Conservation (phyloP, 2,888 invertebrate genomes). For the Synanthedon vespiformis region DNA sequence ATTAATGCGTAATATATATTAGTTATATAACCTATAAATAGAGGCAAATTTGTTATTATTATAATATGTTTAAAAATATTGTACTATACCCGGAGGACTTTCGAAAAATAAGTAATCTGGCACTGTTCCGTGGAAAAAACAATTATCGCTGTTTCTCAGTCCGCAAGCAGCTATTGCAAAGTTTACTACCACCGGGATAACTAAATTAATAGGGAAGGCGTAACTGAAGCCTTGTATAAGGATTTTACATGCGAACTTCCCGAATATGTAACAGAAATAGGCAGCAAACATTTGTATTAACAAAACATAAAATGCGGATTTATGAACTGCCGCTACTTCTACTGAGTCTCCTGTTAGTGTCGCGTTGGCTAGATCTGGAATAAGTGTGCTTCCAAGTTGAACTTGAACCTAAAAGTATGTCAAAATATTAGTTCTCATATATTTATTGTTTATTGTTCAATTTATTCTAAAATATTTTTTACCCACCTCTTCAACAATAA, state of each 20-base stretch:
- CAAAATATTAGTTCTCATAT: neutral
- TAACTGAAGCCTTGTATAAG: conserved; percentile 97
- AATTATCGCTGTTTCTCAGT: conserved; percentile 85
- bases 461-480: neutral
- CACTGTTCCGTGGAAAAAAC: conserved; percentile 87
- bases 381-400: conserved; percentile 68
- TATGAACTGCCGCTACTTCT: conserved; percentile 77
- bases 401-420: conserved; percentile 66
- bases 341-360: conserved; percentile 82
- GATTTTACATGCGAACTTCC: conserved; percentile 96
- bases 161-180: conserved; percentile 90
- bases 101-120: conserved; percentile 94
- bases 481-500: conserved; percentile 78
- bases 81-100: conserved; percentile 75
- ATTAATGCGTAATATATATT: conserved; percentile 6
- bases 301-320: conserved; percentile 81
- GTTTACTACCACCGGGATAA: conserved; percentile 91
- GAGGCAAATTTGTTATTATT: too few relatives aligned
- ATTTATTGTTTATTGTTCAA: neutral
- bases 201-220: conserved; percentile 94
- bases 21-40: neutral
- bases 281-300: conserved; percentile 85
- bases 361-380: conserved; percentile 82
- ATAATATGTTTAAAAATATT: neutral
- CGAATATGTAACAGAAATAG: conserved; percentile 91